phyloP scores from a whole-genome alignment of 1,140 invertebrate species.

The Drosophila arizonae region DNA sequence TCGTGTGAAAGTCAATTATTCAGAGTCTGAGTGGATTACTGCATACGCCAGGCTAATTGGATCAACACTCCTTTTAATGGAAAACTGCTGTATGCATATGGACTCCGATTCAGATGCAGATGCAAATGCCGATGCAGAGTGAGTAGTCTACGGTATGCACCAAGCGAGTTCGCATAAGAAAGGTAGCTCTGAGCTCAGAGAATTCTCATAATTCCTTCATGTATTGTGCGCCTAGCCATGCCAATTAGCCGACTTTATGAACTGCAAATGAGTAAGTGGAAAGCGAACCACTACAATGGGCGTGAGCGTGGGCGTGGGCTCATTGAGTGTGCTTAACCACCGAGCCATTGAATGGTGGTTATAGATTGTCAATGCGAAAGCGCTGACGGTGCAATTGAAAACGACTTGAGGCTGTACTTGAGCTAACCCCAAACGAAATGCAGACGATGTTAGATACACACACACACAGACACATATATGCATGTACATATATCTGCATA shows the following conservation, averaged over 20 bases:
- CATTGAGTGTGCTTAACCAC: conserved; percentile 34
- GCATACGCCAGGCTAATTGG: conserved; percentile 7
- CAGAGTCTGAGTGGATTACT: conserved; percentile 11
- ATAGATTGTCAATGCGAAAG: conserved; percentile 54
- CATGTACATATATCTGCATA: background rate
- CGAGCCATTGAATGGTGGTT: conserved; percentile 11
- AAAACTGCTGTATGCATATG: background rate
- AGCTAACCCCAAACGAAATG: conserved; percentile 40
- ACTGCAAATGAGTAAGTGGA: background rate
- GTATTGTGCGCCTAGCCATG: background rate
- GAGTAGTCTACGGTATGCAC: too few relatives aligned
- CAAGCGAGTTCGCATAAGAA: too few relatives aligned
- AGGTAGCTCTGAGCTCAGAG: too few relatives aligned
- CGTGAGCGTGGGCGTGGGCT: too few relatives aligned
- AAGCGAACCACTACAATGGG: background rate
- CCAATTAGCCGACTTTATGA: background rate
- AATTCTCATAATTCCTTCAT: too few relatives aligned
- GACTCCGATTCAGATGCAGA: too few relatives aligned
- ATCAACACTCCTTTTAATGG: conserved; percentile 1
- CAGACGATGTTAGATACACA: conserved; percentile 44
- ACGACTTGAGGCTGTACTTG: conserved; percentile 45
- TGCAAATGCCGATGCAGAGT: too few relatives aligned
- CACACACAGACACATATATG: background rate
- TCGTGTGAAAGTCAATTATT: conserved; percentile 10
- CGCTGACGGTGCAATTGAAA: conserved; percentile 63